Conservation (phyloP, 2,113 vertebrate genomes). For the Lophochroa leadbeateri region DNA sequence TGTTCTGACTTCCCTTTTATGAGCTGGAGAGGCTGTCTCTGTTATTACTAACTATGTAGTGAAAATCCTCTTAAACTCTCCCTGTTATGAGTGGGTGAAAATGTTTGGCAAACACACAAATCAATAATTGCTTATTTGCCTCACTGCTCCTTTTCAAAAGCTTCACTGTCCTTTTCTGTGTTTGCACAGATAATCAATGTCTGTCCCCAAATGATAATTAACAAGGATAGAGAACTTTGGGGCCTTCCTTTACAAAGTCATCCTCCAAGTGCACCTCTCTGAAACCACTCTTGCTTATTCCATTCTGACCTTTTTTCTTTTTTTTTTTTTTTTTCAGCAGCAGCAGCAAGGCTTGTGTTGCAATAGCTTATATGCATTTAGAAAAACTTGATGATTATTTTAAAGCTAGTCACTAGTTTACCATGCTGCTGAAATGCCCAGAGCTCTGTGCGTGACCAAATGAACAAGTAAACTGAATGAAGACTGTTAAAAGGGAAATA, state of each 20-base stretch:
- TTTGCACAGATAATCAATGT: slow-evolving; percentile 46
- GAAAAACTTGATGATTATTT: neutral
- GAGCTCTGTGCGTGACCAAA: neutral
- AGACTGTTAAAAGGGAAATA: neutral
- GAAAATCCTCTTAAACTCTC: slow-evolving; percentile 55
- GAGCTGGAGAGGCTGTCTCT: slow-evolving; percentile 71
- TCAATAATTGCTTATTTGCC: slow-evolving; percentile 73
- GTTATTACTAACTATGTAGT: neutral
- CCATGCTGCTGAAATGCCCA: neutral
- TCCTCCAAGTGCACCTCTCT: neutral
- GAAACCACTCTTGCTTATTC: neutral
- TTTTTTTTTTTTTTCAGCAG: neutral
- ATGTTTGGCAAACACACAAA: slow-evolving; percentile 46
- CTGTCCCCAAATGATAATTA: slow-evolving; percentile 24
- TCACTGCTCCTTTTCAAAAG: slow-evolving; percentile 47
- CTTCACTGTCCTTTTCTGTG: slow-evolving; percentile 40
- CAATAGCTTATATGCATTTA: neutral
- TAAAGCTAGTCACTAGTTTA: neutral
- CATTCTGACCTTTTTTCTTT: neutral
- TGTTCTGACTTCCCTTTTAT: slow-evolving; percentile 57
- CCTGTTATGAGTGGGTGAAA: slow-evolving; percentile 43
- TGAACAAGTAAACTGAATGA: neutral
- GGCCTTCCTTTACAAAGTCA: slow-evolving; percentile 28
- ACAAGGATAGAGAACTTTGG: neutral
- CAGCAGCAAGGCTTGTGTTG: neutral